Evolutionary conservation across 2,888 invertebrate genomes (phyloP).

Genomic region (Sinodicranocentrus sp.): DNA sequence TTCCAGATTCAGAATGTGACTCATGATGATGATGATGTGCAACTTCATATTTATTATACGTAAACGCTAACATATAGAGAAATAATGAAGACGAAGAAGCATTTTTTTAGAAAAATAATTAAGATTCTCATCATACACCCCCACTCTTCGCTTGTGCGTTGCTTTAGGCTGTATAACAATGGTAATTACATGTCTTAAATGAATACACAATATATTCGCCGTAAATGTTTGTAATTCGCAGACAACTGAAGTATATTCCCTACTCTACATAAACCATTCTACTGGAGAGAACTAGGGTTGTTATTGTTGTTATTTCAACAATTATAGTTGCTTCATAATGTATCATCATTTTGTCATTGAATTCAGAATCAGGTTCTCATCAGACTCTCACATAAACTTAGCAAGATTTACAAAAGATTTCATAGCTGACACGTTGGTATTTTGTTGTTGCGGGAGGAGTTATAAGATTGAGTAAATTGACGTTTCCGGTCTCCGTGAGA

Average conservation of each 20-base stretch:
- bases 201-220: too few species aligned
- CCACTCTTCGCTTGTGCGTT: background rate
- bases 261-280: too few species aligned
- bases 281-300: too few species aligned
- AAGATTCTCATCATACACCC: conserved; percentile 21
- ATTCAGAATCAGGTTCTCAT: background rate
- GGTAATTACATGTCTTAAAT: conserved; percentile 2
- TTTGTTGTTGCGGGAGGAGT: conserved; percentile 23
- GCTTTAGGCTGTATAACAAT: background rate
- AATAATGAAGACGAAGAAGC: background rate
- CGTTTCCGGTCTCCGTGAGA: conserved; percentile 67
- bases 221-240: too few species aligned
- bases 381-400: background rate
- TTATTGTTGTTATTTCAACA: too few species aligned
- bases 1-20: too few species aligned
- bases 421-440: background rate
- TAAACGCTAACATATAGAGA: background rate
- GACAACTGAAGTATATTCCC: too few species aligned
- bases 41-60: background rate
- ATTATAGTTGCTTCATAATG: too few species aligned
- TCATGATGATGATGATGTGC: background rate
- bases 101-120: conserved; percentile 23
- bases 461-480: conserved; percentile 56
- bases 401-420: background rate
- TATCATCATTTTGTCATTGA: background rate